phyloP scores from a whole-genome alignment of 1,140 invertebrate species.

The Aculops lycopersici region DNA sequence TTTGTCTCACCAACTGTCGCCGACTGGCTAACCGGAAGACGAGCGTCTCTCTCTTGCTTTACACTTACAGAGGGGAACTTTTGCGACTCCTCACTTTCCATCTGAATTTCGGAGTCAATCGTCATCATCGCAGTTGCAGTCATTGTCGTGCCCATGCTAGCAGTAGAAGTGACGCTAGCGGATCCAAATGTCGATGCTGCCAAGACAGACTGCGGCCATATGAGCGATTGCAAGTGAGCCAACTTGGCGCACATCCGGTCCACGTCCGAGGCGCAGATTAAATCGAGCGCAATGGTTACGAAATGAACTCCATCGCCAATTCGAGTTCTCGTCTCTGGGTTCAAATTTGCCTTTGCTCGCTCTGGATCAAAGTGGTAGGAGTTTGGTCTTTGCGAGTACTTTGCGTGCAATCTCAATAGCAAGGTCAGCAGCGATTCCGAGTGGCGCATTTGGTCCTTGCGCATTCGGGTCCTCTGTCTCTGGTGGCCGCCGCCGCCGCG shows the following conservation, averaged over 20 bases:
- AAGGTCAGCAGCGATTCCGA: no score
- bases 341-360: not conserved
- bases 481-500: no score
- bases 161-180: no score
- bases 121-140: not conserved
- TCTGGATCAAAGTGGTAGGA: conserved; percentile 24
- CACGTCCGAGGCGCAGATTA: not conserved
- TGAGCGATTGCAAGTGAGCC: not conserved
- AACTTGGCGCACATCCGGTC: not conserved
- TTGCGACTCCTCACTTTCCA: no score
- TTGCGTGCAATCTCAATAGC: conserved; percentile 63
- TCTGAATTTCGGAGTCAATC: not conserved
- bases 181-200: no score
- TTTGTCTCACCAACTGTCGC: no score
- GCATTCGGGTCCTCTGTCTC: no score
- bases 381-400: conserved; percentile 43
- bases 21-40: no score
- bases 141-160: no score
- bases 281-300: conserved; percentile 1
- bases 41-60: no score
- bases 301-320: conserved; percentile 5
- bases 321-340: conserved; percentile 1
- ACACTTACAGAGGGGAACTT: not conserved
- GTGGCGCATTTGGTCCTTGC: no score
- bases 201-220: no score